Evolutionary conservation across 2,888 invertebrate genomes (phyloP), one percentile per base, ranked within the genome.

Genomic region (Acrobasis suavella): DNA sequence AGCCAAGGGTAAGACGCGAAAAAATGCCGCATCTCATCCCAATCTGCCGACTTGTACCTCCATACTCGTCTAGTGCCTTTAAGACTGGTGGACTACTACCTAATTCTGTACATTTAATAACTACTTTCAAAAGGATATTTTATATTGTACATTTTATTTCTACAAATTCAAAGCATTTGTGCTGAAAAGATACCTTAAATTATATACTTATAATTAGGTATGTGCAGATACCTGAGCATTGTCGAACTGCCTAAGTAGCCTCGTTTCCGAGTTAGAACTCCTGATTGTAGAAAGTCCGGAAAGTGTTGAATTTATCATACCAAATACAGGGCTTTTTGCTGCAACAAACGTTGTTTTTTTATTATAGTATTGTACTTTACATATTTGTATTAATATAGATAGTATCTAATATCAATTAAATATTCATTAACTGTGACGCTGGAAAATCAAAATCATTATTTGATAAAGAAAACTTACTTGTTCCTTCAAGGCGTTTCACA

Each of bases 241-340:
- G 70, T 94, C 94, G 74, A 95, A 95, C 65, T 93, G 92, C 42
- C 78, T 77, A 42, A 93, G 90, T 50, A 96, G 93, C 70, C 94
- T 92, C 0, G 85, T 75, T 79, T 96, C 94, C 1, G 95, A 94
- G 55, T 93, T 87, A 39, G 95, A 95, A 42, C 96, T 95, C 77
- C 97, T 91, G 16, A 97, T 96, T 0, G 96, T 96, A 0, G 95
- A 89, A 9, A 97, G 86, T 14, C 97, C 97, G 66, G 95, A 93
- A 51, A 97, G 89, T 0, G 96, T 95, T 1, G 96, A 95, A 71
- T 94, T 96, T 38, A 97, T 90, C 87, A 96, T 96, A 8, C 96
- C 94, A 78, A 96, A 96, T 1, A 97, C 95, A 0, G 97, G 97
- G 77, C 96, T 96, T 68, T 96, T 94, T 17, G 96, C 96, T 96